Evolutionary conservation across 2,797 vertebrate species (phyloP).

Genomic region (Lycodopsis pacificus): DNA sequence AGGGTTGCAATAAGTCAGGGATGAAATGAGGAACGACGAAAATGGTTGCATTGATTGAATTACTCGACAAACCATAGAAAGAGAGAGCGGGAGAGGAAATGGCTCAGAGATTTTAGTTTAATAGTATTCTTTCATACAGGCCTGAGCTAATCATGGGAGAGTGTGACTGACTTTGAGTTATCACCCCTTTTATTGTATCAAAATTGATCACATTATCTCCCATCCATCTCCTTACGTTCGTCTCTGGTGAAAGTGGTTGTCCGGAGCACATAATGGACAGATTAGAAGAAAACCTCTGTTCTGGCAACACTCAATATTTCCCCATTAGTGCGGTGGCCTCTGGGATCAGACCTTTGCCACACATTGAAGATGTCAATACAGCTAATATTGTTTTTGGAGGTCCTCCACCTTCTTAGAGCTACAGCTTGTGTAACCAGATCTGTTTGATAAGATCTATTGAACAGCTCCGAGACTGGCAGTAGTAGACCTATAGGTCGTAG

Average conservation of each 20-base stretch:
- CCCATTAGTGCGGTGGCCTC: constrained; percentile 81
- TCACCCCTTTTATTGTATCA: constrained; percentile 79
- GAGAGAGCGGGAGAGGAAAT: constrained; percentile 70
- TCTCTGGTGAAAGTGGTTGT: constrained; percentile 74
- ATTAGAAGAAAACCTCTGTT: constrained; percentile 80
- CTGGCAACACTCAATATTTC: constrained; percentile 86
- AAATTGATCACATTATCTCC: constrained; percentile 76
- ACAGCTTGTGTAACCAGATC: constrained; percentile 75
- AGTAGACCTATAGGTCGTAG: constrained; percentile 55
- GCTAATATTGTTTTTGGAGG: constrained; percentile 83
- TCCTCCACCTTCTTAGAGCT: constrained; percentile 71
- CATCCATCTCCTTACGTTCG: constrained; percentile 69
- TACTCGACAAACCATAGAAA: constrained; percentile 68
- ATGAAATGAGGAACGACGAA: constrained; percentile 70
- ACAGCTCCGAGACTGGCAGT: constrained; percentile 58
- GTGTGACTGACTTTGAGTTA: constrained; percentile 80
- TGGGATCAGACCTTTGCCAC: constrained; percentile 83
- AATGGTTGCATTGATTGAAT: constrained; percentile 72
- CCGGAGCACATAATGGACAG: constrained; percentile 78
- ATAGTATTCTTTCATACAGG: constrained; percentile 71
- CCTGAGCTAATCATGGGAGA: constrained; percentile 62
- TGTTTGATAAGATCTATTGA: constrained; percentile 75
- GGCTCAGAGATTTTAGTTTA: constrained; percentile 68
- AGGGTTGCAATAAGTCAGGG: constrained; percentile 67
- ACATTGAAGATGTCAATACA: constrained; percentile 85